Base-by-base conservation (phyloP, 2,888 invertebrate genomes). In the Polydrusus pterygomalis region DNA sequence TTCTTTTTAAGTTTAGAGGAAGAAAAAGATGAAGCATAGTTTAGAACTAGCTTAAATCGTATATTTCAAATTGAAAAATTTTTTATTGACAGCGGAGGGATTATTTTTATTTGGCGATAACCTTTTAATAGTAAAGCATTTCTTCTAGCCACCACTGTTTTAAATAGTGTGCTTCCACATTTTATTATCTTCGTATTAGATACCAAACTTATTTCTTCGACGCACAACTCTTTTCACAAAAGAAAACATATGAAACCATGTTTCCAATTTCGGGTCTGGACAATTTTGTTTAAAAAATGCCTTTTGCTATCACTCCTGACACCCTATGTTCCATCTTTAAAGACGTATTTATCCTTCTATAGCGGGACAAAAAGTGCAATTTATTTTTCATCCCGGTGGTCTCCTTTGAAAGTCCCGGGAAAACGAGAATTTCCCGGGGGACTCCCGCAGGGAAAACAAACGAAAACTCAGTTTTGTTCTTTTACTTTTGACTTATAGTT, bases 321-420 rank as follows among this genome's bases (percentile, higher is more conserved):
- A 69, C 43, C 51, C 70, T 54, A 51, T 64, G 63, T 54, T 71
- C 71, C 70, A 64, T 67, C 69, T 73, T 67, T 74, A 74, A 77
- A 74, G 65, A 67, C 70, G 74, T 74, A 58, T 77, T 77, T 77
- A 77, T 77, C 74, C 77, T 45, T 72, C 69, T 74, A 74, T 65
- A 38, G 62, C 74, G 58, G 75, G 58, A 73, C 72, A 77, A 77
- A 77, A 77, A 77, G 73, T 73, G 77, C 73, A 77, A 77, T 77
- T 68, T 77, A 77, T 77, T 77, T 77, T 77, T 77, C 73, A 72
- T 77, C 73, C 73, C 64, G 73, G 40, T 74, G 70, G 74, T 74
- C 68, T 77, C 63, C 45, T 67, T 74, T 74, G 51, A 65, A 56
- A 56, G 67, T 74, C 70, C 64, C 70, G 45, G 60, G 70, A 67